Evolutionary conservation across 2,888 invertebrate genomes (phyloP), one percentile per base, ranked within the genome.

Genomic region (Venusia cambrica): DNA sequence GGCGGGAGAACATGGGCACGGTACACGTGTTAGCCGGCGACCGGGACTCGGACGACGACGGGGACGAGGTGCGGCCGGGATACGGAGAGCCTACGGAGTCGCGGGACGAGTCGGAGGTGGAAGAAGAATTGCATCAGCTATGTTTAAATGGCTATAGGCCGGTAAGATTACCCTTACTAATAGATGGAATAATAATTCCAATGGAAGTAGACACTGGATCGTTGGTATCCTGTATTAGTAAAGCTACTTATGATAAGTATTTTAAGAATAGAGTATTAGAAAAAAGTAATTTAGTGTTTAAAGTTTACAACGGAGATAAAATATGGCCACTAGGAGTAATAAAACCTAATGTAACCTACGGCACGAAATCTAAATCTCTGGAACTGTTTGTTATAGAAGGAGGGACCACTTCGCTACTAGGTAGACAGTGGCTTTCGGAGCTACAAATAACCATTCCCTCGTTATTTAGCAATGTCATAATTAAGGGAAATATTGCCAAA

Each of bases 391-490:
- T 24, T 5, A 24, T 24, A 1, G 24, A 24, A 14, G 24, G 24
- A 2, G 26, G 26, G 3, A 17, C 22, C 7, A 25, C 14, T 11
- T 7, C 29, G 9, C 1, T 11, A 5, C 11, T 26, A 11, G 26
- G 26, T 11, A 26, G 26, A 5, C 26, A 26, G 6, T 26, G 26
- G 26, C 3, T 26, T 2, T 26, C 26, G 3, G 26, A 26, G n/a
- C 11, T 26, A 7, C 10, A 17, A 8, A 26, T 26, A 11, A 4
- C n/a, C 2, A 17, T 26, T 4, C 26, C 17, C 6, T n/a, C n/a
- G n/a, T 11, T 17, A 4, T 6, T 4, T 10, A 5, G 6, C 1
- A 26, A 26, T n/a, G 1, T 6, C 2, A 4, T 16, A 11, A 26
- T 3, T n/a, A n/a, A n/a, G n/a, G n/a, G n/a, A n/a, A n/a, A n/a